phyloP scores from a whole-genome alignment of 1,140 invertebrate species.

The Physella acuta region DNA sequence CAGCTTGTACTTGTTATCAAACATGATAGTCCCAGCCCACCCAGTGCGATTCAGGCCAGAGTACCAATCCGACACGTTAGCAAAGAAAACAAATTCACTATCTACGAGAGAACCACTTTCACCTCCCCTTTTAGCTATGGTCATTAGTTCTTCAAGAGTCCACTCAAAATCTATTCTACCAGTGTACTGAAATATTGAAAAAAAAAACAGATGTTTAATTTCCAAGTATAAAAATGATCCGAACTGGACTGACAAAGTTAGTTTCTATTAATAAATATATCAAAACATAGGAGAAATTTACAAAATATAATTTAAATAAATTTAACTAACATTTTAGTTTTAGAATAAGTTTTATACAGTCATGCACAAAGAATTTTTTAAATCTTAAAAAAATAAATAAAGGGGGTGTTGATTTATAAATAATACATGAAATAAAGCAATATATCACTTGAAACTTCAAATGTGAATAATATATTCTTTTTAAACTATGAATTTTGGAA shows the following conservation, averaged over 20 bases:
- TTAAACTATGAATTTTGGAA: no score
- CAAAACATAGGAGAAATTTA: no score
- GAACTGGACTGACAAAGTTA: not conserved
- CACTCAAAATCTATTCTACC: slow-evolving; percentile 84
- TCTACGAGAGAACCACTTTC: slow-evolving; percentile 65
- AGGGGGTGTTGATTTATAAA: no score
- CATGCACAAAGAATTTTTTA: no score
- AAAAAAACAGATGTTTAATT: slow-evolving; percentile 31
- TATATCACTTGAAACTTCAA: no score
- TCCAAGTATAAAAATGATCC: not conserved
- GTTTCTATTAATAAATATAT: no score
- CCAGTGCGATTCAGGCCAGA: slow-evolving; percentile 81
- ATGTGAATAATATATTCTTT: no score
- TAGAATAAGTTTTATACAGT: no score
- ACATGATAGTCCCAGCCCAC: slow-evolving; percentile 82
- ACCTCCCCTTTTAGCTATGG: slow-evolving; percentile 57
- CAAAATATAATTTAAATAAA: no score
- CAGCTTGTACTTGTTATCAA: slow-evolving; percentile 79
- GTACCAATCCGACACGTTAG: slow-evolving; percentile 82
- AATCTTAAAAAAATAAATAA: no score
- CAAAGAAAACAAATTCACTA: slow-evolving; percentile 78
- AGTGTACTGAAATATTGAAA: slow-evolving; percentile 70
- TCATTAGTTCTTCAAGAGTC: slow-evolving; percentile 77
- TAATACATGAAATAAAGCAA: no score
- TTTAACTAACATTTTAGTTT: no score